A percentile compares a stretch with the other conserved stretches of the same genome.
Conservation (phyloP, 2,113 vertebrate species). For the Phycodurus eques region DNA sequence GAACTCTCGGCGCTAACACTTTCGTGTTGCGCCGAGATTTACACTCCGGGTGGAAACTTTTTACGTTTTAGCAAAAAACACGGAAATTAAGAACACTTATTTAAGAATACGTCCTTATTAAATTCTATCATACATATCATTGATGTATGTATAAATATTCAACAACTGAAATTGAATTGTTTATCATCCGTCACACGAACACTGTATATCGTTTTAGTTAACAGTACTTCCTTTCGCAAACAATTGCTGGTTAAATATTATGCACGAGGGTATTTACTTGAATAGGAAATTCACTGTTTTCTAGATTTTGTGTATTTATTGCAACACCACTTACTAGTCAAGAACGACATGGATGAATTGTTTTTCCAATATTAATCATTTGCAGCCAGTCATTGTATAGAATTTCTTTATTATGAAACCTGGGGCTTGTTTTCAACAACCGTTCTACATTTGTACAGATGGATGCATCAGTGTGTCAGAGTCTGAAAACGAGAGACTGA, state of each 20-base stretch:
- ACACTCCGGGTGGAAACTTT: too few species aligned
- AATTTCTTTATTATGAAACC: constrained; percentile 91
- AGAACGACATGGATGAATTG: too few species aligned
- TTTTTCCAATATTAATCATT: constrained; percentile 20
- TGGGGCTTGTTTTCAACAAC: constrained; percentile 79
- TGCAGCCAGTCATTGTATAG: constrained; percentile 71
- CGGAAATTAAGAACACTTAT: too few species aligned
- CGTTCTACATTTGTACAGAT: constrained; percentile 81
- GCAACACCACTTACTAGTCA: neutral
- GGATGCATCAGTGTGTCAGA: constrained; percentile 65
- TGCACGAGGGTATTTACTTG: neutral
- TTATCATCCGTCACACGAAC: too few species aligned
- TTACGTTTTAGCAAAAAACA: too few species aligned
- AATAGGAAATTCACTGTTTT: neutral
- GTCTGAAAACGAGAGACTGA: constrained; percentile 45
- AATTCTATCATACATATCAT: too few species aligned
- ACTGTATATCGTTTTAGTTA: neutral
- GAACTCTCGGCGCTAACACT: neutral
- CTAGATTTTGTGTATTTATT: neutral
- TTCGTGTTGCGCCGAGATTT: neutral
- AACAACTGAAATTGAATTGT: too few species aligned
- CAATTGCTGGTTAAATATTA: neutral
- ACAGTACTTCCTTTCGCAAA: neutral
- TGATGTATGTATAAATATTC: too few species aligned
- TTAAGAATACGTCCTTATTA: too few species aligned